Base-by-base conservation (phyloP, 1,140 invertebrate genomes). In the Tyrophagus putrescentiae region DNA sequence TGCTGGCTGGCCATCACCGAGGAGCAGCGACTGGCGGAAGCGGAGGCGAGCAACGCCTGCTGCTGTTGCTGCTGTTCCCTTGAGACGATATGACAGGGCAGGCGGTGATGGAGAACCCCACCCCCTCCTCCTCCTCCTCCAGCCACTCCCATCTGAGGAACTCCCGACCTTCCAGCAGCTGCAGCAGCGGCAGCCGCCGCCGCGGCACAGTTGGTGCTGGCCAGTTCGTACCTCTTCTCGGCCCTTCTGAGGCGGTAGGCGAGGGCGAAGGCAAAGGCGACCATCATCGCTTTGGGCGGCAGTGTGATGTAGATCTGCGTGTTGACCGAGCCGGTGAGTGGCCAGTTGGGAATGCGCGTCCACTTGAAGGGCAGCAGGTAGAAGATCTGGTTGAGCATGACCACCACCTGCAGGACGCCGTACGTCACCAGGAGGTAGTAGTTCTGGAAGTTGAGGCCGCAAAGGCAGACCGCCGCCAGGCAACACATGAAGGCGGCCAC, bases 381-480 rank as follows among this genome's bases (percentile, higher is more conserved):
- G 39, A 59, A 59, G 25, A 59, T 9, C 36, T 59, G 57, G 36
- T 59, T 59, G 27, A 59, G 39, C 36, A 59, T 59, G 18, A 59
- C 36, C 11, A 59, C 6, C 39, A 59, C 23, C 32, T 59, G 57
- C 32, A 59, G n/a, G n/a, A 42, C 13, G 18, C 27, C 57, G 34
- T 59, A 59, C 23, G 39, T 59, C 2, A 59, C 39, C 27, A 59
- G 41, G 25, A 59, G 34, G 39, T 59, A 59, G 57, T 59, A 59
- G 39, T 59, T 59, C 27, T 59, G 57, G 50, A 44, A 59, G 25
- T 59, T 59, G 21, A 59, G 41, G n/a, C 57, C 57, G 50, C 57
- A 59, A 23, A 59, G 28, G 50, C 57, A 59, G 21, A 59, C 34
- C 27, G 41, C 11, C 3, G 57, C n/a, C 5, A 44, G 25, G n/a